phyloP scores from a whole-genome alignment of 2,113 vertebrate genomes.

The Choloepus hoffmanni region DNA sequence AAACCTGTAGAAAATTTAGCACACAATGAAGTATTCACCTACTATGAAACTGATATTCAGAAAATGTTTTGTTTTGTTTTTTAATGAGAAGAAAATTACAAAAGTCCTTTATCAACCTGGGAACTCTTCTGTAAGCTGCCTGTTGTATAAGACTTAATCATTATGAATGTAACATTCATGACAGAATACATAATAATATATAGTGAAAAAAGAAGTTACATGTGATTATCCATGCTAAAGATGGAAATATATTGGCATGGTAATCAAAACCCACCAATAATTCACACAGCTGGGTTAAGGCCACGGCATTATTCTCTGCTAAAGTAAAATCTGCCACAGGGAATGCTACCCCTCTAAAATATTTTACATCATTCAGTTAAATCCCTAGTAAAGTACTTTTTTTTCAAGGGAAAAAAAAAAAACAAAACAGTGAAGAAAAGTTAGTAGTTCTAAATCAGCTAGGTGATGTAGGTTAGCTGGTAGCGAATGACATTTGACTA shows the following conservation, averaged over 20 bases:
- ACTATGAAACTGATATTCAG: slow-evolving; percentile 38
- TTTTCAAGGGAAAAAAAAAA: not conserved
- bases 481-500: slow-evolving; percentile 11
- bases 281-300: not conserved
- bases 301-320: not conserved
- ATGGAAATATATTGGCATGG: not conserved
- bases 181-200: slow-evolving; percentile 45
- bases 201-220: slow-evolving; percentile 44
- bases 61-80: not conserved
- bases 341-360: slow-evolving; percentile 16
- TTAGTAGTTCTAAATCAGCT: not conserved
- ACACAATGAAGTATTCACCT: not conserved
- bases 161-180: slow-evolving; percentile 27
- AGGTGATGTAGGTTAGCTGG: not conserved
- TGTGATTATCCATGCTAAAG: slow-evolving; percentile 46
- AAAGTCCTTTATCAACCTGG: not conserved
- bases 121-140: not conserved
- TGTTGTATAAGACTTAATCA: slow-evolving; percentile 44
- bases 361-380: slow-evolving; percentile 39
- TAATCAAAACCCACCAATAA: slow-evolving; percentile 51
- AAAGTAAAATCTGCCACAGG: slow-evolving; percentile 34
- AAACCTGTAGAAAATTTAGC: slow-evolving; percentile 34
- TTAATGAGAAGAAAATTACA: slow-evolving; percentile 54
- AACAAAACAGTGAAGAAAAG: slow-evolving; percentile 3
- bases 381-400: slow-evolving; percentile 10